Conservation (phyloP, 2,888 invertebrate genomes). For the Eudasyphora cyanicolor region DNA sequence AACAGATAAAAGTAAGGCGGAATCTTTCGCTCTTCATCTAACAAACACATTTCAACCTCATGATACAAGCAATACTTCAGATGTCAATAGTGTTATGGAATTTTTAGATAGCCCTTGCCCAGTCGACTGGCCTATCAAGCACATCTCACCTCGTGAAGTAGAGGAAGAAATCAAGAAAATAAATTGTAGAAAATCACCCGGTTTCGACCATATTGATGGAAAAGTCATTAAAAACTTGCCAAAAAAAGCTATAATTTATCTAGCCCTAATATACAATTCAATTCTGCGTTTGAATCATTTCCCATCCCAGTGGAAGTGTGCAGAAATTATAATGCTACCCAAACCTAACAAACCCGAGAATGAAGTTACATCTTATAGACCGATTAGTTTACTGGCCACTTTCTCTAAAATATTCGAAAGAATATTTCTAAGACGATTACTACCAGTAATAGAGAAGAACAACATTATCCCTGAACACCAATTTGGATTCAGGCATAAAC, state of each 20-base stretch:
- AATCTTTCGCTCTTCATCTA: slow-evolving; percentile 14
- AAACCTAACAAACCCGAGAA: slow-evolving; percentile 43
- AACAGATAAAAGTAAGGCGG: slow-evolving; percentile 11
- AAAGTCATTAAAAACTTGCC: slow-evolving; percentile 29
- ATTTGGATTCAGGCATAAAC: slow-evolving; percentile 29
- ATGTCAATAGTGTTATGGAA: not conserved
- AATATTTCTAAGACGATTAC: slow-evolving; percentile 24
- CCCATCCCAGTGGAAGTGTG: slow-evolving; percentile 28
- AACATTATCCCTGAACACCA: slow-evolving; percentile 45
- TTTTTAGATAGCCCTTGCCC: slow-evolving; percentile 36
- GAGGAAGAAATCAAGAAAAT: slow-evolving; percentile 19
- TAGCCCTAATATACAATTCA: slow-evolving; percentile 21
- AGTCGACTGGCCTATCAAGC: slow-evolving; percentile 36
- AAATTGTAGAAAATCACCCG: slow-evolving; percentile 33
- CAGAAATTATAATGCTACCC: slow-evolving; percentile 15
- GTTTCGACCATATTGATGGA: slow-evolving; percentile 39
- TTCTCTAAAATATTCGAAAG: slow-evolving; percentile 49
- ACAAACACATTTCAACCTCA: slow-evolving; percentile 10
- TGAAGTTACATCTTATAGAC: slow-evolving; percentile 23
- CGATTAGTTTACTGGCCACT: slow-evolving; percentile 37
- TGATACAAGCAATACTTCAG: not conserved
- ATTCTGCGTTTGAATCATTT: slow-evolving; percentile 22
- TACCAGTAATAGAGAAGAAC: slow-evolving; percentile 12
- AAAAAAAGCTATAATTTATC: slow-evolving; percentile 26
- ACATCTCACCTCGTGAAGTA: slow-evolving; percentile 30